phyloP scores from a whole-genome alignment of 1,140 invertebrate genomes.

The Microplitis demolitor region DNA sequence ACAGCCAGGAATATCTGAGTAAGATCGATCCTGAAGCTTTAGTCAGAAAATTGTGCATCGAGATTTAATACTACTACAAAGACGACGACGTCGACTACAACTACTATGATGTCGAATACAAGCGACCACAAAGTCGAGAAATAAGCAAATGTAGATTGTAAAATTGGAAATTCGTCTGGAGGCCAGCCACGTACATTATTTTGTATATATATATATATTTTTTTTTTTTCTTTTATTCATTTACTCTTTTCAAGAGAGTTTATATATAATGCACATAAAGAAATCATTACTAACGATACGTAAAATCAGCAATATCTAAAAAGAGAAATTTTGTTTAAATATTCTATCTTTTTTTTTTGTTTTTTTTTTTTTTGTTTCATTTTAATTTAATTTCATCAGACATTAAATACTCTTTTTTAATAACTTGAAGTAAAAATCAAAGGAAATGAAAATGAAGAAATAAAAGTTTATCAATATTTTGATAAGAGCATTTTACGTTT shows the following conservation, averaged over 20 bases:
- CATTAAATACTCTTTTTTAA: too few species aligned
- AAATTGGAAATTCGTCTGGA: conserved; percentile 24
- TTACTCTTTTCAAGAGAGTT: background rate
- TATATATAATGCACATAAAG: background rate
- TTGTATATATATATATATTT: background rate
- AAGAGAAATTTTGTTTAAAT: background rate
- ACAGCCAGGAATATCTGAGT: conserved; percentile 14
- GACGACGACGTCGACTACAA: background rate
- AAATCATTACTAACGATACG: background rate
- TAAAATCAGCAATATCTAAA: background rate
- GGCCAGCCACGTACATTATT: conserved; percentile 6
- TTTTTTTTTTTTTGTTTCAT: too few species aligned
- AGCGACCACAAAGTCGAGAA: too few species aligned
- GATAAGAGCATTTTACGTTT: too few species aligned
- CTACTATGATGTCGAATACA: too few species aligned
- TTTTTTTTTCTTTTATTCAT: background rate
- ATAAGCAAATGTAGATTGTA: conserved; percentile 8
- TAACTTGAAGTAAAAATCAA: too few species aligned
- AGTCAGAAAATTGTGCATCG: background rate
- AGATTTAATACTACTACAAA: conserved; percentile 12
- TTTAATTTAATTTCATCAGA: too few species aligned
- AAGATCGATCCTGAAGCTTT: conserved; percentile 12
- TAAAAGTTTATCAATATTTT: background rate
- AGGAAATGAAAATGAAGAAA: background rate
- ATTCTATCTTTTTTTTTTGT: too few species aligned